Conservation (phyloP, 2,113 vertebrate species). For the Xenotilapia longispinis region DNA sequence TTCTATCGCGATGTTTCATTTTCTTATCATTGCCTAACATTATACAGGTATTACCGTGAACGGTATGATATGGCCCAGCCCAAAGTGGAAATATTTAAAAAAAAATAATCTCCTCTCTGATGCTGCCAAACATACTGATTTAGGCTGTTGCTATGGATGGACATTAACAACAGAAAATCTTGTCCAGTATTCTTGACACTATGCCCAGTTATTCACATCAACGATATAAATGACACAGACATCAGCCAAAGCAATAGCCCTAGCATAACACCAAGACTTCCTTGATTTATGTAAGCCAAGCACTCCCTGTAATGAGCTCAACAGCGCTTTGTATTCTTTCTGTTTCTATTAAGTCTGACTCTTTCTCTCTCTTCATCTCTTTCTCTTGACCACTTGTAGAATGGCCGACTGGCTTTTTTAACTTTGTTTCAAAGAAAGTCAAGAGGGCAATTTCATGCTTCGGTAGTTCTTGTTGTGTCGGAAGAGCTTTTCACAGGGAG, state of each 20-base stretch:
- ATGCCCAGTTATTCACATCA: not conserved
- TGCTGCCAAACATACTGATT: not conserved
- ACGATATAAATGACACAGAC: not conserved
- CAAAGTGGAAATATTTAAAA: rapidly evolving
- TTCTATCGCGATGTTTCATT: not conserved
- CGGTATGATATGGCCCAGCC: not conserved
- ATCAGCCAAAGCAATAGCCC: not conserved
- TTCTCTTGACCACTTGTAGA: constrained; percentile 11
- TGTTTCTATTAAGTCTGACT: not conserved
- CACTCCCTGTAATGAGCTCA: not conserved
- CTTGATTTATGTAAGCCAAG: not conserved
- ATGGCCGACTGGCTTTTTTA: constrained; percentile 28
- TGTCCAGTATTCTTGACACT: not conserved
- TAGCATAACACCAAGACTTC: not conserved
- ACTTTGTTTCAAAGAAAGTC: constrained; percentile 46
- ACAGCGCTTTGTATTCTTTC: not conserved
- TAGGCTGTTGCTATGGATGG: not conserved
- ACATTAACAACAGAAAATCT: not conserved
- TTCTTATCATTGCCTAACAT: not conserved
- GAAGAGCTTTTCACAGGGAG: constrained; percentile 31
- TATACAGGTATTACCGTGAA: not conserved
- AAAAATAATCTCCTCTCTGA: not conserved
- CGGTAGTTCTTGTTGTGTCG: constrained; percentile 35
- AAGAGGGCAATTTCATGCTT: constrained; percentile 57
- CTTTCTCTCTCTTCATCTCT: not conserved